Base-by-base conservation (phyloP, 2,797 vertebrate species). In the Huso huso region DNA sequence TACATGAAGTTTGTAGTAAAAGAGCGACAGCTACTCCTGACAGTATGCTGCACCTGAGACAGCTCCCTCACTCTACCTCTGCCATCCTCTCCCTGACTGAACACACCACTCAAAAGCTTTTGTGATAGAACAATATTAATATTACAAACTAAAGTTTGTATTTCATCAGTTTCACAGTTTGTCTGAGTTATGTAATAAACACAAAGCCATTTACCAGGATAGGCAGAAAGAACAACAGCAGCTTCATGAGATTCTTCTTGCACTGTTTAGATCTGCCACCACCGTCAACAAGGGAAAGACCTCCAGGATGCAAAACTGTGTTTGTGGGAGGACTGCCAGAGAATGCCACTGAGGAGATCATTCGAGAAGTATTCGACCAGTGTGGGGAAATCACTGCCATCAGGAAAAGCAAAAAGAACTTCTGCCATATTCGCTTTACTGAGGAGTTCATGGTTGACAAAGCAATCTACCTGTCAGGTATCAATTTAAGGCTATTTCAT, bases 381-480 rank as follows among this genome's bases (percentile, higher is more conserved):
- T 94, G 93, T 8, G 93, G 93, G 60, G 91, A 93, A 74, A 93
- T 94, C 70, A 86, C 91, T 51, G 93, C 93, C 6, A 91, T 94
- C 78, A 88, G 93, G 72, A 94, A 94, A 78, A 93, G 93, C 90
- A 94, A 94, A 86, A 94, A 94, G 86, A 94, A 94, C 83, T 94
- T 94, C 79, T 93, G 92, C 81, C 93, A 94, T 83, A 93, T 94
- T 76, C 92, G 93, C 76, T 94, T 90, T 78, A 79, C 85, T 48
- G 91, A 94, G 75, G 92, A 94, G 79, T 93, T 92, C 87, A 93
- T 94, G 92, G 91, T 94, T 80, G 93, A 94, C 85, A 94, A 93
- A 82, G 92, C 92, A 77, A 89, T 94, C 83, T 94, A 93, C 81
- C 89, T 94, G 75, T 94, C 93, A 75, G 93, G 93, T 94, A 87